Conservation (phyloP, 2,888 invertebrate species). For the Phortica okadai region DNA sequence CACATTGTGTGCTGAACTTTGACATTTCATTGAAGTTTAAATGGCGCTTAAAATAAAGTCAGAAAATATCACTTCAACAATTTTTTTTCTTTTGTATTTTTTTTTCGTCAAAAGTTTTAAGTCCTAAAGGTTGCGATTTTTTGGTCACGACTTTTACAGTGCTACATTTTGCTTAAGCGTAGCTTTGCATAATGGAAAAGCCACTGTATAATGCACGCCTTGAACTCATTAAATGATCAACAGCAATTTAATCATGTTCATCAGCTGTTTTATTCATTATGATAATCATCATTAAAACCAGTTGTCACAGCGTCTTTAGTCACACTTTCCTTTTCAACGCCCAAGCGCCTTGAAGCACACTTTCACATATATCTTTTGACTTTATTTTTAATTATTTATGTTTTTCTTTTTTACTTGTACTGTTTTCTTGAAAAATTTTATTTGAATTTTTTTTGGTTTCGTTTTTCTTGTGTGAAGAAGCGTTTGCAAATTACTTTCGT, state of each 20-base stretch:
- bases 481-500: constrained; percentile 31
- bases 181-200: too few species aligned
- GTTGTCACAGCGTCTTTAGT: neutral
- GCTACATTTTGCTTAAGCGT: too few species aligned
- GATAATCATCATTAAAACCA: neutral
- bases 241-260: neutral
- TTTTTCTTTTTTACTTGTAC: neutral
- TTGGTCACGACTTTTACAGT: too few species aligned
- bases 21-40: too few species aligned
- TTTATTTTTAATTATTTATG: neutral
- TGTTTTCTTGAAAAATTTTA: neutral
- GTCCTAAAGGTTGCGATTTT: too few species aligned
- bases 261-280: neutral
- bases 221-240: neutral
- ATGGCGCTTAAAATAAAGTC: too few species aligned
- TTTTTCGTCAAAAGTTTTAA: too few species aligned
- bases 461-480: neutral
- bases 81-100: too few species aligned
- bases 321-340: constrained; percentile 25
- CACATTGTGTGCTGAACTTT: too few species aligned
- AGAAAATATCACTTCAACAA: too few species aligned
- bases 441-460: neutral
- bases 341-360: constrained; percentile 1
- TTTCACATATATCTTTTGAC: neutral
- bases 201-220: too few species aligned